Conservation (phyloP, 2,797 vertebrate species). For the Geotrypetes seraphini region DNA sequence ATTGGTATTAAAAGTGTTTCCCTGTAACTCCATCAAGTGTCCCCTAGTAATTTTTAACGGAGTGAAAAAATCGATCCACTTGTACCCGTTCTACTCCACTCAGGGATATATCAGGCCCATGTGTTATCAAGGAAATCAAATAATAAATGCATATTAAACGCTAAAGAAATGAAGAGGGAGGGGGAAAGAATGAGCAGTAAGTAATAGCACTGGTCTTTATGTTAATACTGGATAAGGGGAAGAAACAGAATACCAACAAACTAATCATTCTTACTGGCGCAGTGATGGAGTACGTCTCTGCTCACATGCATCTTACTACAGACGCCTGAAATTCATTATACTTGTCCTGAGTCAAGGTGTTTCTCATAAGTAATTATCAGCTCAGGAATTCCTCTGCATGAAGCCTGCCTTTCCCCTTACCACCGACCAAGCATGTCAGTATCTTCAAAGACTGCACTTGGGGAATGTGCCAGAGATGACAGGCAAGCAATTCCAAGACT, state of each 20-base stretch:
- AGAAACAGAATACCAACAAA: not conserved
- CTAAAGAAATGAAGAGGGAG: not conserved
- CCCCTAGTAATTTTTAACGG: no score
- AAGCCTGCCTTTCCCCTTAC: no score
- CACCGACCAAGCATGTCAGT: not conserved
- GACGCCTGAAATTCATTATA: not conserved
- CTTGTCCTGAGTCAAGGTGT: not conserved
- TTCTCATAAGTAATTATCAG: not conserved
- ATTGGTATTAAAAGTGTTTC: no score
- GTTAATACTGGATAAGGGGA: not conserved
- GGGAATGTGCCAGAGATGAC: not conserved
- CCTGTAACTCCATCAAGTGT: no score
- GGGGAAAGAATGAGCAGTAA: rapidly evolving
- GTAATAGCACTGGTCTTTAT: no score
- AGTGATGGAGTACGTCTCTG: not conserved
- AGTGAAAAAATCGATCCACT: no score
- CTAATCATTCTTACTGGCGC: not conserved
- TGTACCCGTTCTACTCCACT: no score
- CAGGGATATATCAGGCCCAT: no score
- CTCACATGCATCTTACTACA: not conserved
- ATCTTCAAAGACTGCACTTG: not conserved
- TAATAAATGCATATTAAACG: not conserved
- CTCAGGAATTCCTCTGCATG: rapidly evolving
- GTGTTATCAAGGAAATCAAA: no score
- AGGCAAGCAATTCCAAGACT: no score